Conservation (phyloP, 1,140 invertebrate species). For the Holotrichia oblita region DNA sequence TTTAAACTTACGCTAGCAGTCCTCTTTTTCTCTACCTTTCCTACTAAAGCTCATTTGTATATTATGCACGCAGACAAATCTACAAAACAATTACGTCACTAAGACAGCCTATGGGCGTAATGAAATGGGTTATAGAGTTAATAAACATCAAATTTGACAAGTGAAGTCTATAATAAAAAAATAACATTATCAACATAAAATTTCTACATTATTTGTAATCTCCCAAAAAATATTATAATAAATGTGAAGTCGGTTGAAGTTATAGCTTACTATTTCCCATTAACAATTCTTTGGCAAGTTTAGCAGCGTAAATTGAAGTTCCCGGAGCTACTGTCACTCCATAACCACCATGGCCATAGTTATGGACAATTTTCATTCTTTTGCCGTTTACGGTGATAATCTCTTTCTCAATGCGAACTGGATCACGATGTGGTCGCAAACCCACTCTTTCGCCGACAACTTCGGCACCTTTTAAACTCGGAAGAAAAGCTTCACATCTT, state of each 20-base stretch:
- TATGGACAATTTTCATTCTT: conserved; percentile 79
- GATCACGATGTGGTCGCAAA: conserved; percentile 79
- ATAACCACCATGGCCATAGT: conserved; percentile 93
- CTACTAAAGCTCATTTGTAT: no score
- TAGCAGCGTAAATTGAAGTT: conserved; percentile 78
- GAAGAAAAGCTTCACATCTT: conserved; percentile 76
- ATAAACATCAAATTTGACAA: no score
- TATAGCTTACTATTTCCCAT: conserved; percentile 66
- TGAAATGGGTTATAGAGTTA: no score
- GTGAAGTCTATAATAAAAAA: no score
- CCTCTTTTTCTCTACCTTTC: no score
- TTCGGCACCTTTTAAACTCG: conserved; percentile 72
- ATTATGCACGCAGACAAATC: no score
- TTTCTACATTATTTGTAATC: neutral
- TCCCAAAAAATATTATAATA: neutral
- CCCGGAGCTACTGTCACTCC: conserved; percentile 89
- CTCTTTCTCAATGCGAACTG: conserved; percentile 80
- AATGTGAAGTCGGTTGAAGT: conserved; percentile 35
- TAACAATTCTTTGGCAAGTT: conserved; percentile 70
- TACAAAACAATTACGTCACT: no score
- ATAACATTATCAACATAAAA: no score
- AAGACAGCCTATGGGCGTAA: no score
- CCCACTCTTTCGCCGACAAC: conserved; percentile 77
- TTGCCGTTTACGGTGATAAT: conserved; percentile 56
- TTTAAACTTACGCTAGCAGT: no score